phyloP scores from a whole-genome alignment of 2,888 invertebrate species.

The Danaus chrysippus region DNA sequence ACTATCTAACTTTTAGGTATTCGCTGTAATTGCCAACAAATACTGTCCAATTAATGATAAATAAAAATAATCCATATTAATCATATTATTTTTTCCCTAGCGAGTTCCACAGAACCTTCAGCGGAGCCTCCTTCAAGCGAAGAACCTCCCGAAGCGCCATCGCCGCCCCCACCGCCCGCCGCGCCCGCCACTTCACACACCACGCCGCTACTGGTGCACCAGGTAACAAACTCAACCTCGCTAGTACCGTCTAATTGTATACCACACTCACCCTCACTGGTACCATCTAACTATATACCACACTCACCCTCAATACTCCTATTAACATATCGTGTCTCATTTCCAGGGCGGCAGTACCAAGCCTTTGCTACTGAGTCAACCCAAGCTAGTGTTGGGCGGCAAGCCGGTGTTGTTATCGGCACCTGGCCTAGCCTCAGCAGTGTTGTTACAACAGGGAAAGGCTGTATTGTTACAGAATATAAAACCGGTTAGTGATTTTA shows the following conservation, averaged over 20 bases:
- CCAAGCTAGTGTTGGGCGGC: slow-evolving; percentile 65
- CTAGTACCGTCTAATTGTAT: too few species aligned
- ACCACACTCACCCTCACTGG: too few species aligned
- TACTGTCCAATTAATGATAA: too few species aligned
- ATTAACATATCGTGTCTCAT: background rate
- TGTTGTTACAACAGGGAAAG: slow-evolving; percentile 72
- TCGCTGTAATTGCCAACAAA: too few species aligned
- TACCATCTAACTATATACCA: too few species aligned
- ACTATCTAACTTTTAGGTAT: too few species aligned
- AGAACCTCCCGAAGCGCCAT: slow-evolving; percentile 25
- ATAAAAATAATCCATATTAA: too few species aligned
- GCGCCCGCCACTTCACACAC: slow-evolving; percentile 21
- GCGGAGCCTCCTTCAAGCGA: slow-evolving; percentile 25
- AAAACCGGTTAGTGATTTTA: slow-evolving; percentile 59
- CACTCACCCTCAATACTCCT: too few species aligned
- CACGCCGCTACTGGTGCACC: slow-evolving; percentile 28
- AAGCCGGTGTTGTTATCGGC: slow-evolving; percentile 66
- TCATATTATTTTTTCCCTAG: slow-evolving; percentile 12
- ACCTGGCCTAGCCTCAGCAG: slow-evolving; percentile 62
- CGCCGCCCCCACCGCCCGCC: slow-evolving; percentile 27
- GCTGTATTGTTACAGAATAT: slow-evolving; percentile 76
- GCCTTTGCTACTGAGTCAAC: slow-evolving; percentile 69
- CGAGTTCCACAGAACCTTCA: slow-evolving; percentile 26
- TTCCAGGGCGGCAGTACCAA: slow-evolving; percentile 59
- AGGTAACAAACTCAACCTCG: slow-evolving; percentile 14